Evolutionary conservation across 2,888 invertebrate genomes (phyloP).

Genomic region (Pristionchus maxplancki): DNA sequence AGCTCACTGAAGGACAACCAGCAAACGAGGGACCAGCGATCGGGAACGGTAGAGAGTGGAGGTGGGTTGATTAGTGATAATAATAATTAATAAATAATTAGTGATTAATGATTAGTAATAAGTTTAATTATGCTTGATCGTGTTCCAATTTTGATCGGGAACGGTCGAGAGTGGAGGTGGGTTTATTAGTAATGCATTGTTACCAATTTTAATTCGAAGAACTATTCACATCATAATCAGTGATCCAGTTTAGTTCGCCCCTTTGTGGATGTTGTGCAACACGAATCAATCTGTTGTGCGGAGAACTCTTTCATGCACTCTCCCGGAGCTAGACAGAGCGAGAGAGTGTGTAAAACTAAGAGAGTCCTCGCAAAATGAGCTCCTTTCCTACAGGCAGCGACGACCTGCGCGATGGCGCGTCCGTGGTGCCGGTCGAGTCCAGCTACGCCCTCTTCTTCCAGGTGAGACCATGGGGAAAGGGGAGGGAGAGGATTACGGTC

Average conservation of each 20-base stretch:
- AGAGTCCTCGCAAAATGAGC: background rate
- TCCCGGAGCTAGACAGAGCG: too few species aligned
- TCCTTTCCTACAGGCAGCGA: background rate
- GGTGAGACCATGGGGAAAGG: too few species aligned
- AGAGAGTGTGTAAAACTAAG: too few species aligned
- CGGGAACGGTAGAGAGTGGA: conserved; percentile 20
- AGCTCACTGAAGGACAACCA: conserved; percentile 44
- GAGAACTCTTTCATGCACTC: too few species aligned
- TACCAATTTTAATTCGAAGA: too few species aligned
- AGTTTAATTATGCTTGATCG: too few species aligned
- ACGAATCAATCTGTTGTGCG: too few species aligned
- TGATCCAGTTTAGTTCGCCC: too few species aligned
- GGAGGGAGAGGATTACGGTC: background rate
- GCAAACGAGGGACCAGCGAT: conserved; percentile 17
- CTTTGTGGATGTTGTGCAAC: too few species aligned
- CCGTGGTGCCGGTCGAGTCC: conserved; percentile 64
- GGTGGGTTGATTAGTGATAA: background rate
- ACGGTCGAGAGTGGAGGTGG: conserved; percentile 15
- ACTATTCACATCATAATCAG: too few species aligned
- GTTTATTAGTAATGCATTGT: background rate
- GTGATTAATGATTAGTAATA: too few species aligned
- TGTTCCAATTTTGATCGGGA: too few species aligned
- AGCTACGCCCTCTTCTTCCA: conserved; percentile 75
- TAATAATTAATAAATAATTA: background rate
- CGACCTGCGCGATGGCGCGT: background rate